phyloP scores from a whole-genome alignment of 2,888 invertebrate genomes.

The Syrista parreyssii region DNA sequence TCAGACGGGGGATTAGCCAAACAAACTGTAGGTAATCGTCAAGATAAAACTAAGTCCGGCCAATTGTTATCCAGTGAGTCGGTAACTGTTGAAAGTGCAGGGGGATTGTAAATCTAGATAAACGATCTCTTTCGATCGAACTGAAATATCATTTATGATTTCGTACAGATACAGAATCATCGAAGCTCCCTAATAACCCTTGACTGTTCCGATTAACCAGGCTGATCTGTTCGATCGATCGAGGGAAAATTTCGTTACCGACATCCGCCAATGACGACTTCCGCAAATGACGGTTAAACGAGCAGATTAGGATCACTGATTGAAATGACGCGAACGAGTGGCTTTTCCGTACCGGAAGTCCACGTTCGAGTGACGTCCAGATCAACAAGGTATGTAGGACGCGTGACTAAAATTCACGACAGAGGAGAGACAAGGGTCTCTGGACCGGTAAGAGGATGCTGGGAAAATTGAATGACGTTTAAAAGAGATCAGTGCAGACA shows the following conservation, averaged over 20 bases:
- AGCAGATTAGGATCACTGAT: neutral
- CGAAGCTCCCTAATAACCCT: neutral
- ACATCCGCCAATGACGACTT: no score
- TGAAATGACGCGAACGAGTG: neutral
- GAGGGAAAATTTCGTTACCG: neutral
- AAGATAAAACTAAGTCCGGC: no score
- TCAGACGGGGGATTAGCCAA: conserved; percentile 18
- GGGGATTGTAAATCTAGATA: neutral
- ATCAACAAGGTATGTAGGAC: neutral
- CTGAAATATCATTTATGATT: neutral
- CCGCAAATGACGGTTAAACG: neutral
- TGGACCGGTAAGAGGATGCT: neutral
- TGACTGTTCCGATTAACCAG: neutral
- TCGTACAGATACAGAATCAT: neutral
- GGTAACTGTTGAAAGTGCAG: no score
- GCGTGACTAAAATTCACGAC: neutral
- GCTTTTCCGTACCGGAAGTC: neutral
- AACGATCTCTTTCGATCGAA: neutral
- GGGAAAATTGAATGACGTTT: neutral
- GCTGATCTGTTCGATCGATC: neutral
- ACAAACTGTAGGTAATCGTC: conserved; percentile 4
- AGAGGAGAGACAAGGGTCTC: neutral
- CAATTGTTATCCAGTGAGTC: no score
- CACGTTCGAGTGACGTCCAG: neutral
- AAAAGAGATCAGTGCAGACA: neutral